Evolutionary conservation across 2,113 vertebrate genomes (phyloP).

Genomic region (Phocoena phocoena): DNA sequence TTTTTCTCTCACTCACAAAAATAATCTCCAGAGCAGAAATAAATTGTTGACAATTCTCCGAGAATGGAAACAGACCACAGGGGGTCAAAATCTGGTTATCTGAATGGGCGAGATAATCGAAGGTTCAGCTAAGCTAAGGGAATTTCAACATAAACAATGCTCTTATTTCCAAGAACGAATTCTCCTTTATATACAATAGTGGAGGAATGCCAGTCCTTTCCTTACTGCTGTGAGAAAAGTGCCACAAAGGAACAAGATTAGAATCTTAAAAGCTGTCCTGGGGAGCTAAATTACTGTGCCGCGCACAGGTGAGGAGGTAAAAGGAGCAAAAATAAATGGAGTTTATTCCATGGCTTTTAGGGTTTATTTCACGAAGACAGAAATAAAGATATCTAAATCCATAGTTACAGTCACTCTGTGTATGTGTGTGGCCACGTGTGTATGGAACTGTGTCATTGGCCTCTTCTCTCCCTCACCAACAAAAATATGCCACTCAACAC

Average conservation of each 20-base stretch:
- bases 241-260: constrained; percentile 79
- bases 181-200: constrained; percentile 67
- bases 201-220: constrained; percentile 67
- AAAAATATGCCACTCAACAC: constrained; percentile 7
- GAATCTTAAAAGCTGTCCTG: constrained; percentile 81
- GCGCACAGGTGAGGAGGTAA: constrained; percentile 74
- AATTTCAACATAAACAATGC: constrained; percentile 77
- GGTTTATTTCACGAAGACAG: constrained; percentile 74
- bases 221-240: constrained; percentile 76
- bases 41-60: constrained; percentile 77
- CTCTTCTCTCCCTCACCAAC: neutral
- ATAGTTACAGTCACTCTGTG: constrained; percentile 23
- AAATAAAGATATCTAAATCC: constrained; percentile 77
- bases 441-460: neutral
- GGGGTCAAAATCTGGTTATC: constrained; percentile 79
- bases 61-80: constrained; percentile 77
- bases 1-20: constrained; percentile 61
- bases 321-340: constrained; percentile 74
- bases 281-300: constrained; percentile 78
- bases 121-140: constrained; percentile 74
- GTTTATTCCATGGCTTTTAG: constrained; percentile 76
- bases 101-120: constrained; percentile 74
- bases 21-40: constrained; percentile 78
- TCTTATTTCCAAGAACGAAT: constrained; percentile 61
- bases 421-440: neutral